phyloP scores from a whole-genome alignment of 2,113 vertebrate genomes.

The Rhinopomastus cyanomelas region DNA sequence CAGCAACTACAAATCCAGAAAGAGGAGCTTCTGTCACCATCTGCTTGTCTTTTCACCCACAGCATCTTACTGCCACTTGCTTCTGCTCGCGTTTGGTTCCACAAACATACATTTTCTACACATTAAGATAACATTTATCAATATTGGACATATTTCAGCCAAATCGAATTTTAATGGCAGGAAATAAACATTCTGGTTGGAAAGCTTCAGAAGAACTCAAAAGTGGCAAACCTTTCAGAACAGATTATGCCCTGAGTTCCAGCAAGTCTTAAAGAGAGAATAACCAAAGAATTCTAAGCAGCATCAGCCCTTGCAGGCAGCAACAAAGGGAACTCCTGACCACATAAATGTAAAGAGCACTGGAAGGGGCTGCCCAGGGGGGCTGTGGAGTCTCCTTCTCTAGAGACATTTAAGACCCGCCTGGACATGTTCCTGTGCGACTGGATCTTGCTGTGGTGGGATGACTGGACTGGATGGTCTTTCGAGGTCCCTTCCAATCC shows the following conservation, averaged over 20 bases:
- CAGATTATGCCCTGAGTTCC: background rate
- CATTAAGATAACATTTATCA: conserved; percentile 32
- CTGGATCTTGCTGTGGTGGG: no score
- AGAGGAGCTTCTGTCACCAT: conserved; percentile 50
- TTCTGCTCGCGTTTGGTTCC: conserved; percentile 1
- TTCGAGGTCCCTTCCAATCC: no score
- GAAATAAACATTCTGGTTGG: conserved; percentile 13
- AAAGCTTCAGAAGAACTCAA: background rate
- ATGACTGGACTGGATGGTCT: no score
- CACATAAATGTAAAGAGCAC: background rate
- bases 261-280: background rate
- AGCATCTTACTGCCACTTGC: conserved; percentile 22
- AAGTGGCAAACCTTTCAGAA: background rate
- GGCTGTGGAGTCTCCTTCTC: no score
- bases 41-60: conserved; percentile 46
- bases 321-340: background rate
- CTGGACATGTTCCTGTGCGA: no score
- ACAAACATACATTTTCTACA: background rate
- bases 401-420: no score
- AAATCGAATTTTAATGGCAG: conserved; percentile 26
- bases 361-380: no score
- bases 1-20: background rate
- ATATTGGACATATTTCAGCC: conserved; percentile 40
- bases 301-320: background rate
- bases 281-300: background rate